Evolutionary conservation across 2,113 vertebrate species (phyloP), one percentile per base, ranked within the genome.

Genomic region (Excalfactoria chinensis): DNA sequence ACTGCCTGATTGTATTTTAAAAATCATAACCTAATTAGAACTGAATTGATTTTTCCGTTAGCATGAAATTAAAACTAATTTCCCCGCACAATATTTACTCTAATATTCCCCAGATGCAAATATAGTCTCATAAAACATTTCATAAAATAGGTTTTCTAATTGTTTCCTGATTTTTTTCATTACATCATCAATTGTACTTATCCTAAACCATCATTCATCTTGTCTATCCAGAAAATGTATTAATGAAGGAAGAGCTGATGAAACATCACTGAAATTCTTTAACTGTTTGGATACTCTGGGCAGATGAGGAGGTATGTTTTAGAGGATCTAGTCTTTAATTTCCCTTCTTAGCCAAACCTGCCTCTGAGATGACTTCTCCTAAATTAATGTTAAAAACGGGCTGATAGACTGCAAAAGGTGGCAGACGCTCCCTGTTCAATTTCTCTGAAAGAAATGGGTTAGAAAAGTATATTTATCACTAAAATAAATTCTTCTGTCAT

Each of bases 51-150:
- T 97, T 97, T 97, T 97, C 96, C 90, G 64, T 97, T 97, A 96
- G 95, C 93, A 96, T 97, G 93, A 97, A 97, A 97, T 97, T 97
- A 96, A 97, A 96, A 97, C 96, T 96, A 96, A 97, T 97, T 97
- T 97, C 94, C 96, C 87, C 46, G 77, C 94, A 95, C 96, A 95
- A 95, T 97, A 97, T 96, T 97, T 97, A 95, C 94, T 92, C 81
- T 94, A 96, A 96, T 97, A 97, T 94, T 96, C 96, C 97, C 95
- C 92, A 95, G 96, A 97, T 97, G 96, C 95, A 97, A 97, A 97
- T 97, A 93, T 69, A 91, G 92, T 67, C 86, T 94, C 92, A 89
- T 95, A 96, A 97, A 97, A 86, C 95, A 96, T 96, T 97, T 96
- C 87, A 96, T 95, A 96, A 93, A 76, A 94, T 96, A 86, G 84